Percentiles rank a stretch among this genome's conserved stretches.
Evolutionary conservation across 2,113 vertebrate genomes (phyloP).

Genomic region (Meriones unguiculatus): DNA sequence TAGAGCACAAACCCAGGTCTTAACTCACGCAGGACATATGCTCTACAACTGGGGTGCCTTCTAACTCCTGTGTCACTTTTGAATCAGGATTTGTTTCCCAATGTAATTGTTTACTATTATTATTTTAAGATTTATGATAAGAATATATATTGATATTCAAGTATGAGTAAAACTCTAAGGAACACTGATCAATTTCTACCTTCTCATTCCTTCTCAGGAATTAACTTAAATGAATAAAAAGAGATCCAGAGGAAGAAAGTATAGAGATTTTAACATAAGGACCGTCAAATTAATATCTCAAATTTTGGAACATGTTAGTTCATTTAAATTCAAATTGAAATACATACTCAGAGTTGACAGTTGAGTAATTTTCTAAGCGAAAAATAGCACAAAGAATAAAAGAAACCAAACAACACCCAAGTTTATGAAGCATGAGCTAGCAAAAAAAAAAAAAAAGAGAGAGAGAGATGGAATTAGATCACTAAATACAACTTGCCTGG

Average conservation of each 20-base stretch:
- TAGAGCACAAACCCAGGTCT: neutral
- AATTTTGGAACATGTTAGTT: neutral
- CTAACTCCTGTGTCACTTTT: neutral
- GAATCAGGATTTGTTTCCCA: neutral
- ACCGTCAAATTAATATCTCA: neutral
- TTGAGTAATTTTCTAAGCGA: neutral
- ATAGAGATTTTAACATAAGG: neutral
- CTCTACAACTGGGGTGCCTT: no score
- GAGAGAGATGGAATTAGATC: neutral
- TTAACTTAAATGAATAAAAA: neutral
- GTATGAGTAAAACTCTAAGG: neutral
- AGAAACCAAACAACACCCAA: neutral
- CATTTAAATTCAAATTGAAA: neutral
- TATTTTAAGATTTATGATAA: neutral
- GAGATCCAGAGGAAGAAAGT: neutral
- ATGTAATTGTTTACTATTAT: neutral
- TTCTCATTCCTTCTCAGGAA: neutral
- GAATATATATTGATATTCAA: neutral
- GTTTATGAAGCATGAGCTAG: neutral
- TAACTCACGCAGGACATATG: no score
- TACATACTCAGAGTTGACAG: neutral
- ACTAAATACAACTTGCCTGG: neutral
- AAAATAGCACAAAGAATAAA: neutral
- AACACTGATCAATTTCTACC: neutral
- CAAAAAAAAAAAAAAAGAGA: neutral